Evolutionary conservation across 2,888 invertebrate species (phyloP).

Genomic region (Catocala nupta): DNA sequence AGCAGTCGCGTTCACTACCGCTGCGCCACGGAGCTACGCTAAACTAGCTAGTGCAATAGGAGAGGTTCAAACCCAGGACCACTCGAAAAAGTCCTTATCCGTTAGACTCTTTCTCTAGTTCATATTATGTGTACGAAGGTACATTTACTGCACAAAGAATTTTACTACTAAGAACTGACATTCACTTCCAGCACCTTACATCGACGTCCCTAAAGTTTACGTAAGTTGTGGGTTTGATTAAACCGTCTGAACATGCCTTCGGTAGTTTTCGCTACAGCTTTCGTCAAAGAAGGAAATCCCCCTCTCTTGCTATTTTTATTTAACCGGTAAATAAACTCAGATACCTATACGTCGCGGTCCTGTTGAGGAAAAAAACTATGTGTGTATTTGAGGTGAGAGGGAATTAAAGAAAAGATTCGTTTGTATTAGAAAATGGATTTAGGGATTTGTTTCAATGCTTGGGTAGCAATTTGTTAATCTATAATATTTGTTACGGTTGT

Average conservation of each 20-base stretch:
- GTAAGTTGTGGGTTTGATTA: conserved; percentile 52
- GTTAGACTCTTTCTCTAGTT: too few species aligned
- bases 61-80: too few species aligned
- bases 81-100: too few species aligned
- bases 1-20: too few species aligned
- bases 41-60: too few species aligned
- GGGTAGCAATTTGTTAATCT: too few species aligned
- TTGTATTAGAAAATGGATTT: conserved; percentile 4
- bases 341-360: conserved; percentile 14
- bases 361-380: conserved; percentile 5
- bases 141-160: too few species aligned
- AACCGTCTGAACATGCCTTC: conserved; percentile 46
- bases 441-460: background rate
- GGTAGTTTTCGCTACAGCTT: conserved; percentile 35
- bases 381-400: conserved; percentile 4
- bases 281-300: conserved; percentile 48
- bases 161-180: background rate
- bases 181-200: conserved; percentile 22
- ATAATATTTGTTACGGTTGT: background rate
- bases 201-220: conserved; percentile 40
- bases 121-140: too few species aligned
- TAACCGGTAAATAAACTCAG: conserved; percentile 37
- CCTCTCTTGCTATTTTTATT: conserved; percentile 41
- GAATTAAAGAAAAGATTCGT: conserved; percentile 5
- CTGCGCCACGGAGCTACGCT: too few species aligned